Evolutionary conservation across 1,140 invertebrate genomes (phyloP), one percentile per base, ranked within the genome.

Genomic region (Ceratina japonica): DNA sequence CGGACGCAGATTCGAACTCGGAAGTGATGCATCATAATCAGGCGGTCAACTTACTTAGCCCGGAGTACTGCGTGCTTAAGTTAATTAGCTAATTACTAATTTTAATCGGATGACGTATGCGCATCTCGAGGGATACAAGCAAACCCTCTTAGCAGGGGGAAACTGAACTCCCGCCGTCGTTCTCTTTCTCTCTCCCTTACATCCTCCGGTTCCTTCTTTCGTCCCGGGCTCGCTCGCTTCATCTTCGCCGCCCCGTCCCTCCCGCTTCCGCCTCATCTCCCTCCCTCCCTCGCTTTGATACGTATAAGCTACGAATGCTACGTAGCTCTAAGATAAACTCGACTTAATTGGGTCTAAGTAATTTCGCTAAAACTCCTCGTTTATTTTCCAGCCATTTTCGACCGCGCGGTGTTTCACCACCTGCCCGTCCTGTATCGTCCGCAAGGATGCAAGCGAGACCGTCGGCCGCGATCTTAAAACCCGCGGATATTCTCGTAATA

Each of bases 61-160:
- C 81, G 86, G 84, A 84, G 88, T 87, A 85, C 87, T 87, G 83
- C 86, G 87, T 87, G 86, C 91, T 90, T 90, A 91, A 92, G 90
- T 92, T 92, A 92, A 93, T 93, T 92, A 93, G 89, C 89, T 92
- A 93, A 93, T 93, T 92, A 93, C 89, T 92, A 92, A 93, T 92
- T 92, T 93, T 93, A 93, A 93, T 93, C 92, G 91, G 92, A 93
- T 93, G 92, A 93, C 91, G 91, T 91, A 92, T 92, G 91, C 91
- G 91, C 91, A 90, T 93, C 92, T 93, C 91, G 62, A 72, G 91
- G 91, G 91, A 92, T 92, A 93, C 92, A 93, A 92, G 92, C 90
- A 93, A 93, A 93, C 91, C 92, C 92, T 92, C 92, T 93, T 93
- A 93, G 88, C 84, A 79, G 76, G 81, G 83, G 79, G 84, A 79